Evolutionary conservation across 1,140 invertebrate species (phyloP).

Genomic region (Cotesia typhae): DNA sequence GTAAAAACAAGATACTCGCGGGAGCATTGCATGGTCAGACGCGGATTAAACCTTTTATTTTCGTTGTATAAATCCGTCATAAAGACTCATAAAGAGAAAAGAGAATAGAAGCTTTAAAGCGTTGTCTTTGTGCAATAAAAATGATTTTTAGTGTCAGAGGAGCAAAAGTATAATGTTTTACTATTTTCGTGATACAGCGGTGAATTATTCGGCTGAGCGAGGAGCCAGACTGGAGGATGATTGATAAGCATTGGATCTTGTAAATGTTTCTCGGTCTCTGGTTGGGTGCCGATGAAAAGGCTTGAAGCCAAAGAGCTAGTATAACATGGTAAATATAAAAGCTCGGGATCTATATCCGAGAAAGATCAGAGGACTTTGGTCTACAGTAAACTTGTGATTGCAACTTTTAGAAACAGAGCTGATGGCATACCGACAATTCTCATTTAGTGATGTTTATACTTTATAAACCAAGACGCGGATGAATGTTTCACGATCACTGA

Average conservation of each 20-base stretch:
- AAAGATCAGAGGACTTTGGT: constrained; percentile 24
- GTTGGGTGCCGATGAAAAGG: constrained; percentile 11
- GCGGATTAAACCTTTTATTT: constrained; percentile 64
- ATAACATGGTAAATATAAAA: constrained; percentile 5
- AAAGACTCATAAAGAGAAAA: constrained; percentile 63
- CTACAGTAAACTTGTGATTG: constrained; percentile 5
- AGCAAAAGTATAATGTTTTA: not conserved
- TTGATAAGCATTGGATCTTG: constrained; percentile 25
- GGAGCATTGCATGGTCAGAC: constrained; percentile 52
- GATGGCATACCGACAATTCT: constrained; percentile 23
- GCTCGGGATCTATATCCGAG: not conserved
- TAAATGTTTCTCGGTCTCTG: constrained; percentile 18
- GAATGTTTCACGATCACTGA: constrained; percentile 58
- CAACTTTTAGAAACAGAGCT: not conserved
- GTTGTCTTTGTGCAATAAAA: constrained; percentile 23
- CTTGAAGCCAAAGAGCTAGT: not conserved
- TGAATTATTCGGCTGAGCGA: too few species aligned
- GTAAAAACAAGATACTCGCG: too few species aligned
- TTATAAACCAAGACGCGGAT: constrained; percentile 52
- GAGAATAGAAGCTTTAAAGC: constrained; percentile 26
- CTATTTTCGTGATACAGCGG: not conserved
- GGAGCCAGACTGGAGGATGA: not conserved
- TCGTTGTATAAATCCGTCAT: constrained; percentile 66
- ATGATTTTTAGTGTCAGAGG: constrained; percentile 34
- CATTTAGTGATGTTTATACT: constrained; percentile 44